Evolutionary conservation across 2,113 vertebrate species (phyloP).

Genomic region (Bombycilla garrulus): DNA sequence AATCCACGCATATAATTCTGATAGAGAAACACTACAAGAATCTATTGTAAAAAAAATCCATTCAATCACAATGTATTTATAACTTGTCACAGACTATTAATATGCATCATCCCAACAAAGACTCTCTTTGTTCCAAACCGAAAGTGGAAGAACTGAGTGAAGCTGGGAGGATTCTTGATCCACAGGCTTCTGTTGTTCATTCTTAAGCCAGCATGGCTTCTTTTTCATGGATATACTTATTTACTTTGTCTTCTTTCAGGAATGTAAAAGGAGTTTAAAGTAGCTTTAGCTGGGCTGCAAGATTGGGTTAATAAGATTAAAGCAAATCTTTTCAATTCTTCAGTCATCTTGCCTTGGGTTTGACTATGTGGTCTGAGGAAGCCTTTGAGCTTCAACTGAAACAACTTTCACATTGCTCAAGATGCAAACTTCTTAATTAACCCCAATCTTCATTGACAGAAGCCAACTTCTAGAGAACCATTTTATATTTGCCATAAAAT

Average conservation of each 20-base stretch:
- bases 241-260: slow-evolving; percentile 63
- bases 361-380: neutral
- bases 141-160: slow-evolving; percentile 5
- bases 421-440: slow-evolving; percentile 10
- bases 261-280: slow-evolving; percentile 67
- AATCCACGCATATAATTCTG: slow-evolving; percentile 36
- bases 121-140: neutral
- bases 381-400: neutral
- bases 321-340: slow-evolving; percentile 47
- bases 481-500: neutral
- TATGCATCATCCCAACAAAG: slow-evolving; percentile 32
- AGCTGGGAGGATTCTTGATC: slow-evolving; percentile 6
- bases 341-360: slow-evolving; percentile 12
- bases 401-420: neutral
- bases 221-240: slow-evolving; percentile 53
- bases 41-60: slow-evolving; percentile 11
- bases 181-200: neutral
- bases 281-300: slow-evolving; percentile 55
- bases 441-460: neutral
- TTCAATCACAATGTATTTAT: neutral
- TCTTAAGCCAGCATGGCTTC: slow-evolving; percentile 7
- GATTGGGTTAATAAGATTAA: slow-evolving; percentile 67
- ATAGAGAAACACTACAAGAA: slow-evolving; percentile 35
- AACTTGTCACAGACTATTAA: slow-evolving; percentile 21
- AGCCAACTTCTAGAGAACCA: neutral